Evolutionary conservation across 2,888 invertebrate genomes (phyloP), one percentile per base, ranked within the genome.

Genomic region (Achlya flavicornis): DNA sequence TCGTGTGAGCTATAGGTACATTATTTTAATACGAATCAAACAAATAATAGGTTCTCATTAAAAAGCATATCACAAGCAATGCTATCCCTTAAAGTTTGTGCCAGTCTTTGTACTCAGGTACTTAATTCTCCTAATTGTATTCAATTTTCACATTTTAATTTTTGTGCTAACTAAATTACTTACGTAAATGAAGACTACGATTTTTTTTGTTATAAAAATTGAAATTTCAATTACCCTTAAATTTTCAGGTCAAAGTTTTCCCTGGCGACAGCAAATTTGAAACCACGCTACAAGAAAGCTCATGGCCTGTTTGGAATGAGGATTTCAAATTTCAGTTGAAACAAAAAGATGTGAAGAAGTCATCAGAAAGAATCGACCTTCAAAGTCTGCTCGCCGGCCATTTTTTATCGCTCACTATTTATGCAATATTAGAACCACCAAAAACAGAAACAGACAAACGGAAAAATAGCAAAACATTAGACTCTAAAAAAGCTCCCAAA

Each of bases 231-330:
- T 58, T 35, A 58, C n/a, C 8, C 35, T 32, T 58, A 33, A 61
- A 41, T 12, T 60, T 94, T 66, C 89, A 97, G 97, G 96, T 97
- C 5, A 97, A 97, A 89, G 87, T 97, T 58, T 96, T 97, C 83
- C 97, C 97, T 0, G 96, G 96, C 11, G 96, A 96, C 76, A 96
- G 95, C 71, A 96, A 97, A 85, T 96, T 94, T 81, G 97, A 97
- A 87, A 97, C 97, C 32, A 94, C 95, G 63, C 90, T 96, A 74
- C 96, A 96, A 81, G 96, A 96, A 73, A 96, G 96, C 79, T 96
- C 97, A 0, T 97, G 97, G 96, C 97, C 97, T 0, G 95, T 95
- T 64, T 97, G 96, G 94, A 97, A 97, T 83, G 96, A 97, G 88
- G 96, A 96, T 71, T 97, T 97, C 80, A 95, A 94, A 75, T 97